phyloP scores from a whole-genome alignment of 1,140 invertebrate species.

The Pararge aegeria region DNA sequence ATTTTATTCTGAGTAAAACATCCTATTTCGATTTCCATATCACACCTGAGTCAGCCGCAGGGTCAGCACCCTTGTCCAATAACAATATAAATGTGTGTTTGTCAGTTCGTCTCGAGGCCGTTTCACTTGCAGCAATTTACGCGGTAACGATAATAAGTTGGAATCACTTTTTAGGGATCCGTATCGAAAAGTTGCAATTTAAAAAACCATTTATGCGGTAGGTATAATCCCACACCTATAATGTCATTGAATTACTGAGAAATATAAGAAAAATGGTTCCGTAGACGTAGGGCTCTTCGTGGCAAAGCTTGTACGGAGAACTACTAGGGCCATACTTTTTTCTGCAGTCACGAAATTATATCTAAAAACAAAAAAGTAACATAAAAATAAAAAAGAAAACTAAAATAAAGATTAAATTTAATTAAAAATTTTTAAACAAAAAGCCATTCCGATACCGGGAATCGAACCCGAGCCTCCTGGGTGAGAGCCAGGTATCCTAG shows the following conservation, averaged over 20 bases:
- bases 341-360: too few species aligned
- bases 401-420: background rate
- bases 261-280: too few species aligned
- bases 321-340: too few species aligned
- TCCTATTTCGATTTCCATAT: too few species aligned
- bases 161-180: slow-evolving; percentile 41
- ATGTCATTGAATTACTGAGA: too few species aligned
- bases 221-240: too few species aligned
- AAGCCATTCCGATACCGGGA: slow-evolving; percentile 58
- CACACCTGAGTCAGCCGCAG: slow-evolving; percentile 13
- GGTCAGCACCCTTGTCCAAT: slow-evolving; percentile 53
- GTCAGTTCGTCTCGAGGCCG: slow-evolving; percentile 48
- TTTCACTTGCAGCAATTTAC: slow-evolving; percentile 62
- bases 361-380: too few species aligned
- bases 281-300: too few species aligned
- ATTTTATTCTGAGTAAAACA: too few species aligned
- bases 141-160: slow-evolving; percentile 50
- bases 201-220: background rate
- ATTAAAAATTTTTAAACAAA: slow-evolving; percentile 14
- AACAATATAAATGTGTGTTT: slow-evolving; percentile 42
- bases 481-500: slow-evolving; percentile 58
- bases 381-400: background rate
- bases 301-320: too few species aligned
- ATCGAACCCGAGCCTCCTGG: slow-evolving; percentile 60
- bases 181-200: background rate